Conservation (phyloP, 2,113 vertebrate genomes). For the Pipra filicauda region DNA sequence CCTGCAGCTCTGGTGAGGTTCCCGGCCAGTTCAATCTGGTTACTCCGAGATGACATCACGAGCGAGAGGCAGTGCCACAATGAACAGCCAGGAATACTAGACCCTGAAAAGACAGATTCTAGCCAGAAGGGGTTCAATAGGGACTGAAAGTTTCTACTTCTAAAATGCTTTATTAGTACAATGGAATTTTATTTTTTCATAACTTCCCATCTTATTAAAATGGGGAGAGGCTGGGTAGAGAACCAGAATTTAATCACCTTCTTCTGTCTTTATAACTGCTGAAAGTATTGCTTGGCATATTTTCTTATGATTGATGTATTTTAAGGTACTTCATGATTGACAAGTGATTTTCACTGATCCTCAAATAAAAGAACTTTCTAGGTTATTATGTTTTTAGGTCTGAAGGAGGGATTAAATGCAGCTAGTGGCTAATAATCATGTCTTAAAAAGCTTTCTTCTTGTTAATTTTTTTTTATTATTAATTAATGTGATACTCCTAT, state of each 20-base stretch:
- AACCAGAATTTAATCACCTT: not conserved
- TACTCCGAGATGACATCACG: slow-evolving; percentile 83
- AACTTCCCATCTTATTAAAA: not conserved
- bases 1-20: slow-evolving; percentile 68
- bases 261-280: not conserved
- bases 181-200: not conserved
- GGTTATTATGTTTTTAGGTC: not conserved
- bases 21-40: slow-evolving; percentile 87
- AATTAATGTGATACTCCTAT: not conserved
- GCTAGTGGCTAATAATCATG: not conserved
- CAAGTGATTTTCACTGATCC: not conserved
- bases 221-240: not conserved
- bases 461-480: not conserved
- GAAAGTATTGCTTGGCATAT: not conserved
- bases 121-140: not conserved
- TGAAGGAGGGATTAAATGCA: not conserved
- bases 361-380: not conserved
- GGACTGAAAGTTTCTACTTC: not conserved
- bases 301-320: not conserved
- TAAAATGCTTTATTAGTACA: not conserved
- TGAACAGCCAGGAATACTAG: not conserved
- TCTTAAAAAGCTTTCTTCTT: not conserved
- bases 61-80: slow-evolving; percentile 62
- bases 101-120: not conserved
- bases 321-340: not conserved